phyloP scores from a whole-genome alignment of 2,888 invertebrate genomes.

The Digitonthophagus gazella region DNA sequence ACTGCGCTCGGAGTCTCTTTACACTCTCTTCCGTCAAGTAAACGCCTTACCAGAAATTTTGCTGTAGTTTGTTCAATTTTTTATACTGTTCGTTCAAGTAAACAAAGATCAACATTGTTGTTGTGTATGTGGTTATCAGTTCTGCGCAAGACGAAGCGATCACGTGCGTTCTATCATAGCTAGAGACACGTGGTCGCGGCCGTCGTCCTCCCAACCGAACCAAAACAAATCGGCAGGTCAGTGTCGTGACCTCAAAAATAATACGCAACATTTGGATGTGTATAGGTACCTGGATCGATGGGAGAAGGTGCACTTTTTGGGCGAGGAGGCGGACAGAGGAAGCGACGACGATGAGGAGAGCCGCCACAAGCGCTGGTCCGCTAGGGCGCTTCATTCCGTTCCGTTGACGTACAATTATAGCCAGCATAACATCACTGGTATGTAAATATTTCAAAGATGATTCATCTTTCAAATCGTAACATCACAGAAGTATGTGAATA shows the following conservation, averaged over 20 bases:
- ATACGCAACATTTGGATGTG: slow-evolving; percentile 29
- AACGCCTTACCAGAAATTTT: too few species aligned
- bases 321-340: slow-evolving; percentile 80
- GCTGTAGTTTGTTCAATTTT: too few species aligned
- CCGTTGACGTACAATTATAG: slow-evolving; percentile 75
- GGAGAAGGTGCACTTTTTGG: slow-evolving; percentile 85
- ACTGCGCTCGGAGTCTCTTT: too few species aligned
- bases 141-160: slow-evolving; percentile 25
- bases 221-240: slow-evolving; percentile 32
- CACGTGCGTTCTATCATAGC: background rate
- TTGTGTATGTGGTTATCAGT: slow-evolving; percentile 38
- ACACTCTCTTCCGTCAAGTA: too few species aligned
- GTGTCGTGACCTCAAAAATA: slow-evolving; percentile 35
- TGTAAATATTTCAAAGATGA: too few species aligned
- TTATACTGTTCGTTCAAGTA: slow-evolving; percentile 30
- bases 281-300: slow-evolving; percentile 75
- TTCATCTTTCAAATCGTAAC: too few species aligned
- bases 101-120: slow-evolving; percentile 40
- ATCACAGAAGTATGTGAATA: too few species aligned
- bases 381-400: slow-evolving; percentile 63
- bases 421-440: slow-evolving; percentile 74
- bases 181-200: background rate
- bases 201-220: slow-evolving; percentile 21
- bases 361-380: slow-evolving; percentile 67
- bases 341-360: slow-evolving; percentile 77